Evolutionary conservation across 2,888 invertebrate species (phyloP).

Genomic region (Nephrotoma guestfalica): DNA sequence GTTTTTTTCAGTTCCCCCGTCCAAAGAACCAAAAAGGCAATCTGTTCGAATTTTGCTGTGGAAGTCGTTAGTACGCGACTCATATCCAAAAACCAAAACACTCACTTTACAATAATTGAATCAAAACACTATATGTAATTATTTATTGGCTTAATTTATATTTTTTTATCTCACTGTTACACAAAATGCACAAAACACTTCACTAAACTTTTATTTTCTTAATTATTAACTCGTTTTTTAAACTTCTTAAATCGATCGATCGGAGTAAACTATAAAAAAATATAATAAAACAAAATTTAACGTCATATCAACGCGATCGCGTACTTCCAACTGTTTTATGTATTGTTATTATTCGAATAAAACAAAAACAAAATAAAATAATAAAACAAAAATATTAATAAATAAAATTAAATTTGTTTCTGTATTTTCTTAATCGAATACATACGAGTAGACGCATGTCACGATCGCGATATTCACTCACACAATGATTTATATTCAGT

Average conservation of each 20-base stretch:
- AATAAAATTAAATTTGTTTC: not conserved
- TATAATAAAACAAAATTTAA: not conserved
- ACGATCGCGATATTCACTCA: not conserved
- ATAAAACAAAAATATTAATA: no score
- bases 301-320: not conserved
- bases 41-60: not conserved
- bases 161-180: not conserved
- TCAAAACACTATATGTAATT: not conserved
- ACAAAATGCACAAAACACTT: not conserved
- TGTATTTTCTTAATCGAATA: not conserved
- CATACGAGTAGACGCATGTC: not conserved
- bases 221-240: not conserved
- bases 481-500: not conserved
- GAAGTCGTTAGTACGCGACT: not conserved
- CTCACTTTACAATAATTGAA: not conserved
- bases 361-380: not conserved
- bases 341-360: not conserved
- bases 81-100: not conserved
- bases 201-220: not conserved
- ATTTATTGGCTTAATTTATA: not conserved
- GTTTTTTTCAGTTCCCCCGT: not conserved
- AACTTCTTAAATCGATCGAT: not conserved
- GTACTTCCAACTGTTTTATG: not conserved
- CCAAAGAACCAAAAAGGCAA: not conserved
- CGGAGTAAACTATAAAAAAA: not conserved